phyloP scores from a whole-genome alignment of 1,140 invertebrate species.

The Bombus waltoni region DNA sequence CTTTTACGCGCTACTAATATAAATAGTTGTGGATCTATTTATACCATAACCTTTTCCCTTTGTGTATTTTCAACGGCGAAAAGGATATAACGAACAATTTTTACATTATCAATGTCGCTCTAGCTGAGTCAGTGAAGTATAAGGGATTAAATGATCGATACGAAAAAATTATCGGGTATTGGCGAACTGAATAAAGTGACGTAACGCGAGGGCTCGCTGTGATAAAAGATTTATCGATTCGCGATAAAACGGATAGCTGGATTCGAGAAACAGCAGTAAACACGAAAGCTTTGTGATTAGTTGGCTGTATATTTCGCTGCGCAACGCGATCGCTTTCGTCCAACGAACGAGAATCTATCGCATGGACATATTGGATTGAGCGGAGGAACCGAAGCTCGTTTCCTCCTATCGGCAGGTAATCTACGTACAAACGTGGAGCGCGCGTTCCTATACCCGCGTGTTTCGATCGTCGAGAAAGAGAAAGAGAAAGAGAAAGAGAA shows the following conservation, averaged over 20 bases:
- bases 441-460: neutral
- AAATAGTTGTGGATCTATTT: neutral
- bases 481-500: neutral
- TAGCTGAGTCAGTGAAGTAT: neutral
- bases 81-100: neutral
- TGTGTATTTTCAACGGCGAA: neutral
- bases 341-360: constrained; percentile 53
- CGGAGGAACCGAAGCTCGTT: constrained; percentile 49
- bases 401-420: neutral
- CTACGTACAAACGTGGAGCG: neutral
- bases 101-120: neutral
- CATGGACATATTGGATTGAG: constrained; percentile 53
- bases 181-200: neutral
- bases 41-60: neutral
- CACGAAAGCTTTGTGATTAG: constrained; percentile 32
- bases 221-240: constrained; percentile 53
- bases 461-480: neutral
- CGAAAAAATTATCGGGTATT: neutral
- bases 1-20: too few relatives aligned
- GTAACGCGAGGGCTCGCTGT: neutral
- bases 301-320: neutral
- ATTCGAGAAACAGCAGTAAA: neutral
- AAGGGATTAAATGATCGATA: neutral
- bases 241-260: constrained; percentile 43
- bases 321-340: constrained; percentile 50